phyloP scores from a whole-genome alignment of 2,113 vertebrate genomes.

The Gracilinanus agilis region DNA sequence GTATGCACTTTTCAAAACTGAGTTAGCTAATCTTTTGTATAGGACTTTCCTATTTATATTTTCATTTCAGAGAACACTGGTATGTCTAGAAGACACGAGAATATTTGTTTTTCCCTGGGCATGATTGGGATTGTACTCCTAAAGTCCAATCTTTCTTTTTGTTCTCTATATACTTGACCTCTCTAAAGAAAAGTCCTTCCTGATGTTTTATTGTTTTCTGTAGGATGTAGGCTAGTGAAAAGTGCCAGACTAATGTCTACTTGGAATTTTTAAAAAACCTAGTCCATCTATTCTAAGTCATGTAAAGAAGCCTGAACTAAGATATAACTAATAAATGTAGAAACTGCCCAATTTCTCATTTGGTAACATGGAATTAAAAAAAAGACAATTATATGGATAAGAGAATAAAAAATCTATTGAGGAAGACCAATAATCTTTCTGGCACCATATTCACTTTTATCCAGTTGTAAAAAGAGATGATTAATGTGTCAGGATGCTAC shows the following conservation, averaged over 20 bases:
- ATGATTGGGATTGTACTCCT: neutral
- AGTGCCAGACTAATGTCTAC: neutral
- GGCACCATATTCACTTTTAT: neutral
- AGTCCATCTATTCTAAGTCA: neutral
- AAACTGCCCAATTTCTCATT: neutral
- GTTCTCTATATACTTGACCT: neutral
- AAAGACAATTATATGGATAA: no score
- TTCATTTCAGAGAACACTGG: neutral
- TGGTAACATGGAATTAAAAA: no score
- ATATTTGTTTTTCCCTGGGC: neutral
- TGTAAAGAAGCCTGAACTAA: neutral
- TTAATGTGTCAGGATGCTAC: neutral
- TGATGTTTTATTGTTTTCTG: neutral
- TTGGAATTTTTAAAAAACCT: neutral
- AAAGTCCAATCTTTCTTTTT: neutral
- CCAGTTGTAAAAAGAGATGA: neutral
- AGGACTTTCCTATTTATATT: conserved; percentile 6
- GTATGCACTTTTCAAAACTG: conserved; percentile 49
- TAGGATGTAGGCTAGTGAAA: neutral
- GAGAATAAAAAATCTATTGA: neutral
- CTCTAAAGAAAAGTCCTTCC: neutral
- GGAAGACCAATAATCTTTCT: neutral
- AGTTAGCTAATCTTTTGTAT: neutral
- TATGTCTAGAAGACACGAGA: neutral
- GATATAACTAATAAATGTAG: neutral